These are phyloP conservation scores for Scolopax rusticola DNA, from an alignment of 2,797 vertebrate genomes.

Conservation along the genomic window DNA sequence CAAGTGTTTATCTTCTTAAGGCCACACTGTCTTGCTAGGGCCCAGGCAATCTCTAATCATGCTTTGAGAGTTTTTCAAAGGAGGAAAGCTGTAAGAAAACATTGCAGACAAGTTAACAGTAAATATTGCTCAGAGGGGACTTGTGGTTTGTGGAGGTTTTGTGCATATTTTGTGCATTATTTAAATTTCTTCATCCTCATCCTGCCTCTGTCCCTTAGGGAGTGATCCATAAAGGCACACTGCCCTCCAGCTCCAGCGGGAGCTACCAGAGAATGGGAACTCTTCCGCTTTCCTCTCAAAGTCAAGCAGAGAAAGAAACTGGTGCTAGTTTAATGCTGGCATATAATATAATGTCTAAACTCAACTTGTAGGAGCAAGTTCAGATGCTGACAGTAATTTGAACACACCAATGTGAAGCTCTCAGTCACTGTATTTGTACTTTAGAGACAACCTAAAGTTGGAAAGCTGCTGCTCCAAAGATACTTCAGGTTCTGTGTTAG, in stretches of 20 bases:
- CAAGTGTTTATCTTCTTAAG: slow-evolving; percentile 51
- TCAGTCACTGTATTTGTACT: not conserved
- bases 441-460: not conserved
- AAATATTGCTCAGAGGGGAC: not conserved
- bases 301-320: not conserved
- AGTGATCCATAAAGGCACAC: not conserved
- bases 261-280: not conserved
- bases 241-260: not conserved
- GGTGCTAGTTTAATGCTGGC: not conserved
- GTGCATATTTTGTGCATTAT: not conserved
- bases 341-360: not conserved
- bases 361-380: not conserved
- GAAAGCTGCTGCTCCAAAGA: not conserved
- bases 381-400: not conserved
- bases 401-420: not conserved
- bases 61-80: slow-evolving; percentile 49
- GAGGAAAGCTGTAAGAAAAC: not conserved
- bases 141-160: not conserved
- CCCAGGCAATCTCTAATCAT: not conserved
- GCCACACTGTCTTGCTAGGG: slow-evolving; percentile 12
- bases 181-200: not conserved
- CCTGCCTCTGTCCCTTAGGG: not conserved
- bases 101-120: not conserved
- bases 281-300: not conserved
- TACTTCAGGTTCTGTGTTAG: not conserved